phyloP scores from a whole-genome alignment of 64 coral and sea anemone genomes.

The Porites lutea region DNA sequence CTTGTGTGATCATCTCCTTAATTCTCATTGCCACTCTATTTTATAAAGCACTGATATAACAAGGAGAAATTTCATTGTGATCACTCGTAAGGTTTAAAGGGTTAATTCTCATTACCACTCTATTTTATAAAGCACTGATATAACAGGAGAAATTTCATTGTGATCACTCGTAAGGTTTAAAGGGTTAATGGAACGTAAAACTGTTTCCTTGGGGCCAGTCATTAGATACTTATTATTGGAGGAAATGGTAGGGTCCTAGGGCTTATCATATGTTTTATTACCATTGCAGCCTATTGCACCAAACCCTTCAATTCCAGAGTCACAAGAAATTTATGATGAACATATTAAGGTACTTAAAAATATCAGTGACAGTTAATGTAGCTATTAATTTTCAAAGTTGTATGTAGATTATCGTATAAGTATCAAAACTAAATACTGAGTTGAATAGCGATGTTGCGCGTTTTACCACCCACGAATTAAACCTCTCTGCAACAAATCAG shows the following conservation, averaged over 20 bases:
- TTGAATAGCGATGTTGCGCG: no score
- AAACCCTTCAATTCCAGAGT: constrained; percentile 61
- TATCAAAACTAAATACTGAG: no score
- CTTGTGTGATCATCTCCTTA: no score
- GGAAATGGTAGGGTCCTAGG: background rate
- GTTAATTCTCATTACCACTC: background rate
- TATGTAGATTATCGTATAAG: no score
- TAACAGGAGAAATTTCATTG: no score
- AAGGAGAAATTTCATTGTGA: background rate
- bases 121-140: no score
- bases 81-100: background rate
- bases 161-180: background rate
- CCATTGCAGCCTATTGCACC: constrained; percentile 54
- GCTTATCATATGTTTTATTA: background rate
- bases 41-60: no score
- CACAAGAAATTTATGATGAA: constrained; percentile 45
- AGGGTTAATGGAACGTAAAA: background rate
- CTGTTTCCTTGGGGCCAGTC: background rate
- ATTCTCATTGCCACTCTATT: no score
- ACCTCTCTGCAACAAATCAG: no score
- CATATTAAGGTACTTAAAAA: constrained; percentile 28
- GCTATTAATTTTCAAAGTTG: no score
- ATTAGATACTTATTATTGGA: background rate
- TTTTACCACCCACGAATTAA: no score
- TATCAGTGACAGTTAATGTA: background rate